These are phyloP conservation scores for Mactra quadrangularis DNA, from an alignment of 1,140 invertebrate genomes.

Conservation along the genomic window DNA sequence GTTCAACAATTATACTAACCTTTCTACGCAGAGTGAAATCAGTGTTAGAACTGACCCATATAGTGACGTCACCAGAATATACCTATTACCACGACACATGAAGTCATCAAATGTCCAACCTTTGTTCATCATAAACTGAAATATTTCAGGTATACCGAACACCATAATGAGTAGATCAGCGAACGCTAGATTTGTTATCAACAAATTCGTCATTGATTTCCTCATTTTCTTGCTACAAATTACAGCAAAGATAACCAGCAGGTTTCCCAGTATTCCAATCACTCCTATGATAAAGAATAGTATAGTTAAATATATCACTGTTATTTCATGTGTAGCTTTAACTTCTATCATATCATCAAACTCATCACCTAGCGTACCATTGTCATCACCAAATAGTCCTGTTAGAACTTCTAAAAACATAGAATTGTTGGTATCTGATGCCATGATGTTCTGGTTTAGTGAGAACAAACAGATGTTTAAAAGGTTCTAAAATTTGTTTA, in stretches of 20 bases:
- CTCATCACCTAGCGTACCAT: background rate
- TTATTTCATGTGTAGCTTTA: constrained; percentile 19
- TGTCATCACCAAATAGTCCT: constrained; percentile 1
- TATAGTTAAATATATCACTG: constrained; percentile 58
- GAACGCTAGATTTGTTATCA: constrained; percentile 83
- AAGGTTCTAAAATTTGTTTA: no score
- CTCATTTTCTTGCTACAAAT: constrained; percentile 81
- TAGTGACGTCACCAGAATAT: constrained; percentile 79
- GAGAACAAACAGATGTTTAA: no score
- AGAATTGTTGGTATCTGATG: constrained; percentile 7
- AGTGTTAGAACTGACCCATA: constrained; percentile 83
- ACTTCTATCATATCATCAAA: background rate
- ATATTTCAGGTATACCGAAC: constrained; percentile 82
- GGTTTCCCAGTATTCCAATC: constrained; percentile 81
- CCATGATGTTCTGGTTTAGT: no score
- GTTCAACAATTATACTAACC: constrained; percentile 76
- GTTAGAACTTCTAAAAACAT: constrained; percentile 13
- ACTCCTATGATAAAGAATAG: constrained; percentile 75
- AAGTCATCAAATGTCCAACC: constrained; percentile 81
- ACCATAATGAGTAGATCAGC: constrained; percentile 83
- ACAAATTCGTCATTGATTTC: constrained; percentile 80
- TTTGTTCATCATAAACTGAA: constrained; percentile 81
- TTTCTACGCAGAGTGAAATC: constrained; percentile 82
- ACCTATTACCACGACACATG: constrained; percentile 78
- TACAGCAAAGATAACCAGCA: constrained; percentile 81